Evolutionary conservation across 2,888 invertebrate genomes (phyloP).

Genomic region (Tiliacea citrago): DNA sequence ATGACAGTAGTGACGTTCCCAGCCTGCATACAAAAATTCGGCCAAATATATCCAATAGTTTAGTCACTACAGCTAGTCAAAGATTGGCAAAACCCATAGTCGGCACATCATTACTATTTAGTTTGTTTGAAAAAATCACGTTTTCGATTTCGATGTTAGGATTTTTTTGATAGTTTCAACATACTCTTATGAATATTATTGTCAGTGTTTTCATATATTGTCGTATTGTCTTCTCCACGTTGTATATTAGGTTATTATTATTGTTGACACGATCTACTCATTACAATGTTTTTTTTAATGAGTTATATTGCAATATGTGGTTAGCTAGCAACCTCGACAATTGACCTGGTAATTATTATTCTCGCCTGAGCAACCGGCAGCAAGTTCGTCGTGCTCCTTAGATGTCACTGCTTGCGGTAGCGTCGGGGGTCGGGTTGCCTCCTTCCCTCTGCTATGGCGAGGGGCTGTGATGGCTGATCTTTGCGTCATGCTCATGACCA

Average conservation of each 20-base stretch:
- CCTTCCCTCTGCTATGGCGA: too few relatives aligned
- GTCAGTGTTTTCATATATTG: neutral
- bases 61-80: neutral
- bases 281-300: too few relatives aligned
- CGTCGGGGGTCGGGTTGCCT: too few relatives aligned
- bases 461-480: too few relatives aligned
- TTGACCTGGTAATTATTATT: too few relatives aligned
- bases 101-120: neutral
- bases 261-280: too few relatives aligned
- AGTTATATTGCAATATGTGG: too few relatives aligned
- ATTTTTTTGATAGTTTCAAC: neutral
- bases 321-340: too few relatives aligned
- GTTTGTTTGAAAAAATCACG: neutral
- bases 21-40: neutral
- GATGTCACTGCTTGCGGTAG: too few relatives aligned
- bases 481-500: too few relatives aligned
- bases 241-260: neutral
- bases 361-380: too few relatives aligned
- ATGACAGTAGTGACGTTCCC: neutral
- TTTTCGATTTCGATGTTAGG: neutral
- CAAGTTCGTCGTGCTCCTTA: too few relatives aligned
- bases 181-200: neutral
- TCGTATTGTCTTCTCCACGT: neutral
- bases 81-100: neutral
- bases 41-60: neutral